Evolutionary conservation across 2,113 vertebrate genomes (phyloP).

Genomic region (Anhinga rufa): DNA sequence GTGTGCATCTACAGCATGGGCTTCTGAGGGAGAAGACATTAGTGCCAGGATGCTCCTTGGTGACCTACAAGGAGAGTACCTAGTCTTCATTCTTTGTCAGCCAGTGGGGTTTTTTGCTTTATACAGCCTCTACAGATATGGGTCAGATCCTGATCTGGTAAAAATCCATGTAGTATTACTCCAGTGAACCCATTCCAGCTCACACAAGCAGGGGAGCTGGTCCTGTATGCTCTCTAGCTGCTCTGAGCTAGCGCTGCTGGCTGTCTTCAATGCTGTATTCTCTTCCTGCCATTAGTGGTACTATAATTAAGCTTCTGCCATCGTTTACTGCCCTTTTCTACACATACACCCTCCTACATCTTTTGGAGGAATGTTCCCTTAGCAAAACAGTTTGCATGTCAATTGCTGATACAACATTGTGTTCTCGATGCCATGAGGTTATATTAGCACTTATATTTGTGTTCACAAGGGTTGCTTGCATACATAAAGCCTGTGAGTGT

Average conservation of each 20-base stretch:
- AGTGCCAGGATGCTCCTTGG: background rate
- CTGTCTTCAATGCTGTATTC: background rate
- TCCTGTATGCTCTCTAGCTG: background rate
- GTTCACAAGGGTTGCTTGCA: constrained; percentile 23
- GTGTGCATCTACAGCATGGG: background rate
- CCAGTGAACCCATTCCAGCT: background rate
- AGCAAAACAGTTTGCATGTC: constrained; percentile 61
- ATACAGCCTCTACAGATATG: background rate
- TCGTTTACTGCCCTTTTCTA: constrained; percentile 42
- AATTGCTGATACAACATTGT: constrained; percentile 50
- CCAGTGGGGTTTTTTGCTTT: background rate
- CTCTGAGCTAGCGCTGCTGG: background rate
- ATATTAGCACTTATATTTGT: constrained; percentile 34
- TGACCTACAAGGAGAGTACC: background rate
- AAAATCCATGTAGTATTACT: background rate
- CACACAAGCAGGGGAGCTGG: background rate
- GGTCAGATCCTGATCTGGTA: background rate
- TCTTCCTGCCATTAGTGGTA: constrained; percentile 25
- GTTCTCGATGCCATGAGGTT: constrained; percentile 30
- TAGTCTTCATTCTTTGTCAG: background rate
- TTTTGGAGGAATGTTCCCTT: constrained; percentile 53
- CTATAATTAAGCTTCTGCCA: constrained; percentile 50
- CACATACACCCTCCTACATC: constrained; percentile 39
- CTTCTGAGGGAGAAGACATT: background rate
- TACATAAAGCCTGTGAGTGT: background rate